Conservation (phyloP, 2,888 invertebrate genomes). For the Chymomyza fuscimana region DNA sequence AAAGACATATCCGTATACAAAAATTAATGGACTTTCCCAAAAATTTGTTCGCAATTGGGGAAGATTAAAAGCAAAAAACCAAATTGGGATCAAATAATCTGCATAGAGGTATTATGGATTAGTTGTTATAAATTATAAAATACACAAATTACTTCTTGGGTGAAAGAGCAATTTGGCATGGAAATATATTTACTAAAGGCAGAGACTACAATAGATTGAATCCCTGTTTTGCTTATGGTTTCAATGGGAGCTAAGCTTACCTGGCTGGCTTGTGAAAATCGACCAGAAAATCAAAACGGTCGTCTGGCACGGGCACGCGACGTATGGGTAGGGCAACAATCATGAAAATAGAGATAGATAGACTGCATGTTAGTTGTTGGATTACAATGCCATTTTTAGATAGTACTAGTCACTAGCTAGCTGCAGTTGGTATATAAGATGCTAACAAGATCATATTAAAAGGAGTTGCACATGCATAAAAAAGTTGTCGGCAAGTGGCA, state of each 20-base stretch:
- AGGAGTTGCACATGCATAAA: slow-evolving; percentile 10
- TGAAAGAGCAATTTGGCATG: too few species aligned
- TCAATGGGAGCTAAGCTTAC: slow-evolving; percentile 81
- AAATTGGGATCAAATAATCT: too few species aligned
- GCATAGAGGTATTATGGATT: too few species aligned
- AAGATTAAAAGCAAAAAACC: too few species aligned
- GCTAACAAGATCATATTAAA: slow-evolving; percentile 21
- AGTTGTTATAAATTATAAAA: too few species aligned
- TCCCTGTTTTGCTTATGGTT: slow-evolving; percentile 17
- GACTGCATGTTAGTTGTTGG: slow-evolving; percentile 4
- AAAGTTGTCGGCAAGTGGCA: slow-evolving; percentile 19
- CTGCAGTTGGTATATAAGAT: background rate
- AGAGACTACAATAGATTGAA: too few species aligned
- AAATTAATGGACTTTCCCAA: too few species aligned
- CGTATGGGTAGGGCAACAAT: slow-evolving; percentile 82
- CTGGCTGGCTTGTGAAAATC: slow-evolving; percentile 96
- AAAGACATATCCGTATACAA: too few species aligned
- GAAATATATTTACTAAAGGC: too few species aligned
- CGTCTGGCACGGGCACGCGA: slow-evolving; percentile 98
- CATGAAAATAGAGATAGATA: slow-evolving; percentile 16
- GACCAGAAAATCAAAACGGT: slow-evolving; percentile 94
- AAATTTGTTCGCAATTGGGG: too few species aligned
- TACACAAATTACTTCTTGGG: too few species aligned
- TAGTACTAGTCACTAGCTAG: background rate
- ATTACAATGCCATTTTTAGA: background rate